Conservation (phyloP, 2,888 invertebrate genomes). For the Keiferia lycopersicella region DNA sequence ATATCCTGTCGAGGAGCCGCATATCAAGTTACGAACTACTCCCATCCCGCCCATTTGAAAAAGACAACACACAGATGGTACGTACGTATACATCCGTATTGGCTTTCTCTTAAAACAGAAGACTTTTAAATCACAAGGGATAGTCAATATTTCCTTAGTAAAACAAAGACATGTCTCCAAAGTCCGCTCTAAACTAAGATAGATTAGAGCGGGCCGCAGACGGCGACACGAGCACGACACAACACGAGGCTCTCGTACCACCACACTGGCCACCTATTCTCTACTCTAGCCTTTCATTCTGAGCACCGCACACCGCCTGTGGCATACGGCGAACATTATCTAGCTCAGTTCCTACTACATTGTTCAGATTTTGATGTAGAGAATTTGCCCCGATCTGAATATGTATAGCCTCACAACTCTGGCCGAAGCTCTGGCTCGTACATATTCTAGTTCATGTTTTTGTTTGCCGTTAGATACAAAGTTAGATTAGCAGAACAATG, state of each 20-base stretch:
- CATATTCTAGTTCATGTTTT: slow-evolving; percentile 25
- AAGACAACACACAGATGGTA: slow-evolving; percentile 75
- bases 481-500: slow-evolving; percentile 23
- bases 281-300: slow-evolving; percentile 40
- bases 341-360: slow-evolving; percentile 25
- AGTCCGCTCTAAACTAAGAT: slow-evolving; percentile 67
- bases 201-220: slow-evolving; percentile 60
- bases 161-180: slow-evolving; percentile 65
- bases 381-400: slow-evolving; percentile 24
- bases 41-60: slow-evolving; percentile 69
- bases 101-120: slow-evolving; percentile 78
- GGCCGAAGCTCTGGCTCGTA: slow-evolving; percentile 18
- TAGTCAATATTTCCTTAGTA: slow-evolving; percentile 73
- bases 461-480: slow-evolving; percentile 22
- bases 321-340: slow-evolving; percentile 23
- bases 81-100: slow-evolving; percentile 76
- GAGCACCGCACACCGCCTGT: slow-evolving; percentile 23
- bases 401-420: slow-evolving; percentile 22
- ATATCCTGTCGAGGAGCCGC: slow-evolving; percentile 51
- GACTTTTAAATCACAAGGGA: slow-evolving; percentile 75
- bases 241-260: slow-evolving; percentile 47
- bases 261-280: slow-evolving; percentile 48
- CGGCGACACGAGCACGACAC: slow-evolving; percentile 52
- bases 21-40: slow-evolving; percentile 68
- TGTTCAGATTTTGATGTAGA: slow-evolving; percentile 26